Evolutionary conservation across 2,797 vertebrate species (phyloP), one percentile per base, ranked within the genome.

Genomic region (Simalia tracyae): DNA sequence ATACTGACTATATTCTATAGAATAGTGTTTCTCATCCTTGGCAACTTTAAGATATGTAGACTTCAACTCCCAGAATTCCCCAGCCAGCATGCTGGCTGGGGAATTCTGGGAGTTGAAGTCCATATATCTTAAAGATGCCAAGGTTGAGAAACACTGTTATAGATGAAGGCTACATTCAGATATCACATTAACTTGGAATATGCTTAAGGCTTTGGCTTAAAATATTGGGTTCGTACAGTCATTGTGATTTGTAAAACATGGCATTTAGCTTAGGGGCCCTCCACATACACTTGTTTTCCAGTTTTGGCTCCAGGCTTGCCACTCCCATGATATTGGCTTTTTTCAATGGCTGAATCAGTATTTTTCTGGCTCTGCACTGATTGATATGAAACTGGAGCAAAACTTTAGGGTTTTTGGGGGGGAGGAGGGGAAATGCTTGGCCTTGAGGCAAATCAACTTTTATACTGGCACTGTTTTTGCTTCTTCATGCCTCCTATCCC

Each of bases 341-440:
- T 24, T 81, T 42, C 36, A 46, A 10, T 81, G 42, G 72, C 72
- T 24, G 72, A 76, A 42, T 76, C 17, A 76, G 72, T 76, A 76
- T 42, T 76, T 19, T 76, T 76, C 31, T 76, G 72, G 8, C 8
- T 81, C 19, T 81, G 8, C 3, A 81, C 7, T 36, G 17, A 76
- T 36, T 76, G 36, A 2, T 19, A 60, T 60, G 59, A 19, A 60
- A 59, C 57, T 17, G 14, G 57, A 17, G 4, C 4, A 60, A 60
- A 60, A 4, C 0, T 64, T 28, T 1, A 0, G 15, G 31, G 2
- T 3, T 5, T 5, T 50, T 7, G 5, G 5, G 31, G 68, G 17
- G 17, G n/a, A 7, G 22, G 31, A 31, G 15, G 17, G 66, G 7
- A 5, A 24, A 61, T 72, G 5, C 5, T 72, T 72, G 66, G 50